These are phyloP conservation scores for Zosterops lateralis DNA, from an alignment of 2,113 vertebrate species.

Conservation along the genomic window DNA sequence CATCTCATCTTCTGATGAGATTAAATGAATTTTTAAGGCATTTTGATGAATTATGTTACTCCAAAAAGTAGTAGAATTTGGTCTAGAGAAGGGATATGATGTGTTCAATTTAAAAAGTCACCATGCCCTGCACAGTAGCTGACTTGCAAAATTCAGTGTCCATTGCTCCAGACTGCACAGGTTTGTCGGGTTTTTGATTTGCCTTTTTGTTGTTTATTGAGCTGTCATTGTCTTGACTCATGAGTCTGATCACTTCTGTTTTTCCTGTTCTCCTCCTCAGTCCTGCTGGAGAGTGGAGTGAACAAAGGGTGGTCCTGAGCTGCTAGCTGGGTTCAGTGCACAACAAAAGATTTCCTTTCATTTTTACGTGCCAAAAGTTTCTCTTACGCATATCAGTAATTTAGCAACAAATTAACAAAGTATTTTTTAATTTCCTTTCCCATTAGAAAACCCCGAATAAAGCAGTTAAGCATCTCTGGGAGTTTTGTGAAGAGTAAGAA, in stretches of 20 bases:
- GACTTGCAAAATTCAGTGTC: neutral
- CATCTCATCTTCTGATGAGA: neutral
- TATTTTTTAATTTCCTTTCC: neutral
- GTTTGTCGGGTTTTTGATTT: neutral
- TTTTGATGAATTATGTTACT: neutral
- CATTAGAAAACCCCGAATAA: neutral
- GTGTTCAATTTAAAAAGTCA: neutral
- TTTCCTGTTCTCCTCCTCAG: neutral
- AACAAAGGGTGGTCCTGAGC: rapidly evolving
- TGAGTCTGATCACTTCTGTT: neutral
- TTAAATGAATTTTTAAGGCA: neutral
- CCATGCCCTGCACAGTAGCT: neutral
- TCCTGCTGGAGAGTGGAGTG: neutral
- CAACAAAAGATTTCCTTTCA: neutral
- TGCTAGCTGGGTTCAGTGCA: neutral
- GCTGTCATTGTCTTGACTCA: neutral
- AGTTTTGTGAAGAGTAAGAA: neutral
- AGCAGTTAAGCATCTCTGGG: neutral
- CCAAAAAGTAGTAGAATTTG: neutral
- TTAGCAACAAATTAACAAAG: neutral
- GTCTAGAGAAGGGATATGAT: neutral
- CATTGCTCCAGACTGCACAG: neutral
- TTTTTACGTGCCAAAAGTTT: neutral
- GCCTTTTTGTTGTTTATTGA: neutral
- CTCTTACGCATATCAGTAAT: neutral